Percentiles rank a stretch among this genome's conserved stretches.
Conservation (phyloP, 2,888 invertebrate genomes). For the Melanophora roralis region DNA sequence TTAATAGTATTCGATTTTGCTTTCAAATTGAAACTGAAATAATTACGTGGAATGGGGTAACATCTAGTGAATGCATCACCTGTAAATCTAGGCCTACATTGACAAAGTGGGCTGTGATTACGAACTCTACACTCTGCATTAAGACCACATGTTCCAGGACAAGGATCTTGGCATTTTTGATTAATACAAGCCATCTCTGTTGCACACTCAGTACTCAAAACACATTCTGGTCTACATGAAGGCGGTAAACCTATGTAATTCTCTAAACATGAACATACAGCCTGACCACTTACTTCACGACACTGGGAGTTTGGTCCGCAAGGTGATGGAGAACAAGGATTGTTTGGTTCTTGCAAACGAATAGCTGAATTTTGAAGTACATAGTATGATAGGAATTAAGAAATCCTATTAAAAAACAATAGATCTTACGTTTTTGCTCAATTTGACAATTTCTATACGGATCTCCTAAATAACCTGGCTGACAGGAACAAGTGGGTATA, state of each 20-base stretch:
- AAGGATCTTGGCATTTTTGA: conserved; percentile 83
- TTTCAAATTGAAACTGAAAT: not conserved
- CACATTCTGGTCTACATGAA: conserved; percentile 85
- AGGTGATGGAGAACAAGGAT: conserved; percentile 81
- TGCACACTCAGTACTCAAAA: conserved; percentile 82
- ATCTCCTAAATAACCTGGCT: conserved; percentile 85
- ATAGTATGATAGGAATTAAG: too few species aligned
- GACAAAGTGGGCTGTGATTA: conserved; percentile 88
- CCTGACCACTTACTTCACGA: conserved; percentile 80
- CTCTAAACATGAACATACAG: conserved; percentile 81
- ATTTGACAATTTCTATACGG: conserved; percentile 84
- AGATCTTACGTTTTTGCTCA: conserved; percentile 78
- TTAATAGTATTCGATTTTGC: not conserved
- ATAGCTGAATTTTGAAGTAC: conserved; percentile 63
- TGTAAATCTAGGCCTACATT: conserved; percentile 83
- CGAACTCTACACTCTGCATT: conserved; percentile 85
- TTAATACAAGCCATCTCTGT: conserved; percentile 81
- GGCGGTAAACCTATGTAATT: conserved; percentile 82
- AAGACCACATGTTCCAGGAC: conserved; percentile 80
- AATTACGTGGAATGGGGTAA: conserved; percentile 78
- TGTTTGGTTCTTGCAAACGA: conserved; percentile 66
- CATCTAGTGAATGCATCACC: conserved; percentile 87
- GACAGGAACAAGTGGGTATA: conserved; percentile 89
- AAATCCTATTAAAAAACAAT: too few species aligned
- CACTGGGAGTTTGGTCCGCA: conserved; percentile 85